A percentile compares a stretch with the other conserved stretches of the same genome.
phyloP scores from a whole-genome alignment of 2,888 invertebrate genomes.

The Mylabris sibirica region DNA sequence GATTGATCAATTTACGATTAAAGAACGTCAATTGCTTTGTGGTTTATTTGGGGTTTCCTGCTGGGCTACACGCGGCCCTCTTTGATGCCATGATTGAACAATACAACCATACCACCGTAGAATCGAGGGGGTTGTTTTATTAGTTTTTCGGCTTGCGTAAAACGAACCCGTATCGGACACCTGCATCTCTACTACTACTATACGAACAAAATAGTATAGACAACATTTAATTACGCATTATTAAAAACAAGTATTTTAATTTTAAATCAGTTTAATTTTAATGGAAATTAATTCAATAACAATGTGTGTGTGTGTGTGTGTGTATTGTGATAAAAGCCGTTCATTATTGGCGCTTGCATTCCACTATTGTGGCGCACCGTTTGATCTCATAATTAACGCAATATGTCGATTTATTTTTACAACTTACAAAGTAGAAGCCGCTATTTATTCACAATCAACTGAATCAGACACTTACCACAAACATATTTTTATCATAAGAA shows the following conservation, averaged over 20 bases:
- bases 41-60: constrained; percentile 43
- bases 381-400: constrained; percentile 56
- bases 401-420: constrained; percentile 53
- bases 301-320: neutral
- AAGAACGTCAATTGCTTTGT: constrained; percentile 53
- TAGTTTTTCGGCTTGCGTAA: constrained; percentile 31
- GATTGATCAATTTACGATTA: constrained; percentile 54
- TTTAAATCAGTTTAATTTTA: neutral
- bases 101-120: neutral
- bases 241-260: neutral
- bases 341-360: constrained; percentile 43
- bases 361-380: constrained; percentile 46
- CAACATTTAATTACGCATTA: neutral
- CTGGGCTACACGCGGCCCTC: constrained; percentile 10
- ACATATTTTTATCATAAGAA: constrained; percentile 5
- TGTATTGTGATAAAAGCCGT: constrained; percentile 32
- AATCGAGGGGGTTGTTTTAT: constrained; percentile 15
- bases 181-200: neutral
- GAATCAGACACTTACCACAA: constrained; percentile 40
- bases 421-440: constrained; percentile 48
- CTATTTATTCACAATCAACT: constrained; percentile 41
- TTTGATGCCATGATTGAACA: constrained; percentile 28
- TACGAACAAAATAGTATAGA: neutral
- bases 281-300: neutral
- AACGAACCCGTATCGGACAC: constrained; percentile 23